These are phyloP conservation scores for Cremastinae sp. DNA, from an alignment of 2,888 invertebrate species.

Conservation along the genomic window DNA sequence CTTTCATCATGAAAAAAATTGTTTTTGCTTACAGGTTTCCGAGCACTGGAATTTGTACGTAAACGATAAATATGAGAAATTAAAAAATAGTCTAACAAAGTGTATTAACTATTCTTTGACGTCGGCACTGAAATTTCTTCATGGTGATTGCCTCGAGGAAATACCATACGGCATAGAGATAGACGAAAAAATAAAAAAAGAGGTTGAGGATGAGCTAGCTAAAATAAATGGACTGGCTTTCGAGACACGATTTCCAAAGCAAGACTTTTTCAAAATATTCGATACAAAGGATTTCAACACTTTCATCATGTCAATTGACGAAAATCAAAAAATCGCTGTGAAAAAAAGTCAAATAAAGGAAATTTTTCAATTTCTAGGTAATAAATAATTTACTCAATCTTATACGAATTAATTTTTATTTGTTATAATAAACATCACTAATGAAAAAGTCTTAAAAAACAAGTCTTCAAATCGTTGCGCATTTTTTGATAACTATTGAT, in stretches of 20 bases:
- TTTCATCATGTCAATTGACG: conserved; percentile 18
- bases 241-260: conserved; percentile 8
- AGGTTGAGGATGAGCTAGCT: neutral
- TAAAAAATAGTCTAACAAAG: conserved; percentile 87
- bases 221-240: conserved; percentile 28
- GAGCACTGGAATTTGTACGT: conserved; percentile 89
- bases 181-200: neutral
- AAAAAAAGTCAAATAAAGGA: conserved; percentile 22
- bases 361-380: neutral
- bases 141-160: conserved; percentile 81
- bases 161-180: conserved; percentile 25
- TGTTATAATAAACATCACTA: neutral
- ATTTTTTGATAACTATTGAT: no score
- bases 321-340: conserved; percentile 13
- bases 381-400: no score
- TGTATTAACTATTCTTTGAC: conserved; percentile 85
- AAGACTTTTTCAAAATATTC: conserved; percentile 23
- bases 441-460: no score
- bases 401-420: no score
- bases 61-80: conserved; percentile 86
- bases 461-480: no score
- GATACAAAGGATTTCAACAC: neutral
- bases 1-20: conserved; percentile 1
- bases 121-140: conserved; percentile 84
- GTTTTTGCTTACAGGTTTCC: conserved; percentile 83